Conservation (phyloP, 2,797 vertebrate species). For the Manis crassicaudata region DNA sequence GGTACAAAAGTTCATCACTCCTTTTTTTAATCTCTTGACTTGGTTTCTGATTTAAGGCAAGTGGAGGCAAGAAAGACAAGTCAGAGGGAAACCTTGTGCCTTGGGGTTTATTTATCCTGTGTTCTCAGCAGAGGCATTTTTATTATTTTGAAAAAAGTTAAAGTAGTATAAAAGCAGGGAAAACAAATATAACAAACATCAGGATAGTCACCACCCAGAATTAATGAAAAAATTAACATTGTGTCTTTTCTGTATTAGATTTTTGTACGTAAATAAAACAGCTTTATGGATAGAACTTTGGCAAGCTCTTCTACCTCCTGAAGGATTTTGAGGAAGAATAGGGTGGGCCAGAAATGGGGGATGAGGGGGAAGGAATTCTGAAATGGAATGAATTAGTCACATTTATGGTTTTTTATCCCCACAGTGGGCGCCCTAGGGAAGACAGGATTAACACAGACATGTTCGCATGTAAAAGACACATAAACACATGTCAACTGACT, state of each 20-base stretch:
- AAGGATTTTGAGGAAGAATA: background rate
- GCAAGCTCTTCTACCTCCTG: background rate
- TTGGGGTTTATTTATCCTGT: background rate
- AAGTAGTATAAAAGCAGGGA: background rate
- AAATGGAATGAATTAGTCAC: background rate
- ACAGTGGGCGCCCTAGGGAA: background rate
- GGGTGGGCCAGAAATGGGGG: background rate
- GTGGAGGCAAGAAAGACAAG: background rate
- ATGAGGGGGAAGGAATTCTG: too few relatives aligned
- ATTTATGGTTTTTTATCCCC: accelerated
- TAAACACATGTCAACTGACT: background rate
- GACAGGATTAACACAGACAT: background rate
- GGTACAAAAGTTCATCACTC: background rate
- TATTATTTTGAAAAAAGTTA: background rate
- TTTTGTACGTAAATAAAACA: constrained; percentile 16
- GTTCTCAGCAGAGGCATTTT: background rate
- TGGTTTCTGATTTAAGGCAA: background rate
- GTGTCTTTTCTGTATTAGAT: background rate
- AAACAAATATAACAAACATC: background rate
- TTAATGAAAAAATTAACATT: background rate
- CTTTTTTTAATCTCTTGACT: background rate
- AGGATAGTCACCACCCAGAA: background rate
- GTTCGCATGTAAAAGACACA: background rate
- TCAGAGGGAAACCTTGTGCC: background rate
- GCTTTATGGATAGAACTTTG: background rate